Conservation (phyloP, 2,113 vertebrate species). For the Erinaceus europaeus region DNA sequence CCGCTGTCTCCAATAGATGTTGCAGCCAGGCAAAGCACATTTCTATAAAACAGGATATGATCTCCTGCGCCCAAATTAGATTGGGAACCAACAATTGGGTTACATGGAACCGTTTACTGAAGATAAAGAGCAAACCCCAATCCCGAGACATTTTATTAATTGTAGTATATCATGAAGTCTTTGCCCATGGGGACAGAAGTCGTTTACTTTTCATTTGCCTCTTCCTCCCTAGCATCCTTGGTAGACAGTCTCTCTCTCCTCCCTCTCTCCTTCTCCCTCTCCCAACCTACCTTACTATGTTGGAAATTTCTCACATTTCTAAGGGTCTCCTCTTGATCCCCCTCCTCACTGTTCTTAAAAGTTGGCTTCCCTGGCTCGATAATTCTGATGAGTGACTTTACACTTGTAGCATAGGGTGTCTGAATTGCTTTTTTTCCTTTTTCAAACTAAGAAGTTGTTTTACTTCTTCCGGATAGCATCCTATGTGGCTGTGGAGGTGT, state of each 20-base stretch:
- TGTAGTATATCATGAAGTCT: background rate
- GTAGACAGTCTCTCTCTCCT: background rate
- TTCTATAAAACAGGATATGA: background rate
- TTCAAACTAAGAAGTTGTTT: background rate
- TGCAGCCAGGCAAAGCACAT: conserved; percentile 3
- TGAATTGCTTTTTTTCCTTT: background rate
- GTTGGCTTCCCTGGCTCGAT: background rate
- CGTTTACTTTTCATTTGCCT: background rate
- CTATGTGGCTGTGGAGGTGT: background rate
- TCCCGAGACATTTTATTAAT: background rate
- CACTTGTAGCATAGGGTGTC: background rate
- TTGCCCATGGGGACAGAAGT: background rate
- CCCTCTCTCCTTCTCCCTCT: background rate
- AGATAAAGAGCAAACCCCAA: background rate
- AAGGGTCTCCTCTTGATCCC: background rate
- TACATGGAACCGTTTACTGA: conserved; percentile 22
- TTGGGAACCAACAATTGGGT: background rate
- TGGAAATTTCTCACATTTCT: background rate
- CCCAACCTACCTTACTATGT: background rate
- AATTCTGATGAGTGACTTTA: background rate
- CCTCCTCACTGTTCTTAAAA: background rate
- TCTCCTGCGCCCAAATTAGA: background rate
- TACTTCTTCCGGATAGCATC: background rate
- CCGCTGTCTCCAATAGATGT: background rate
- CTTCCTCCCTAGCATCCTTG: background rate